Evolutionary conservation across 1,140 invertebrate species (phyloP).

Genomic region (Paralvinella palmiformis): DNA sequence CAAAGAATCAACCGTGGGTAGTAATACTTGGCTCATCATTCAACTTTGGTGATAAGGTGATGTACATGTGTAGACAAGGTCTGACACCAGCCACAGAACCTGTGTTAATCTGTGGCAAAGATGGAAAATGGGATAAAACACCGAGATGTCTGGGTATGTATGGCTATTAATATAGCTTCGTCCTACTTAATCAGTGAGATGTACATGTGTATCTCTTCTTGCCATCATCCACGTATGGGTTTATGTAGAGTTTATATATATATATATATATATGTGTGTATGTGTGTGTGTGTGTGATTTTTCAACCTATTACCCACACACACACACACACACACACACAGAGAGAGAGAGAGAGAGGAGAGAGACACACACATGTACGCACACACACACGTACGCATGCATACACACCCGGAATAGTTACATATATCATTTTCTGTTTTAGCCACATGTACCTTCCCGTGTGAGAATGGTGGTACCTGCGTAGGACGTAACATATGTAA

Average conservation of each 20-base stretch:
- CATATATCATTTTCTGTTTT: not conserved
- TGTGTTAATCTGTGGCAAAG: conserved; percentile 39
- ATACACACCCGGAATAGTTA: not conserved
- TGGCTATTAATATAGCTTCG: not conserved
- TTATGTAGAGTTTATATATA: not conserved
- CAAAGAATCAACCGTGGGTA: conserved; percentile 34
- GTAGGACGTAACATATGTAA: conserved; percentile 16
- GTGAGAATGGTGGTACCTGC: conserved; percentile 13
- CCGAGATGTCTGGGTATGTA: conserved; percentile 40
- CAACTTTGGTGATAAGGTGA: conserved; percentile 51
- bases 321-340: not conserved
- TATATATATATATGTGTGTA: not conserved
- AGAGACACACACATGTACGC: not conserved
- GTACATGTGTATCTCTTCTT: not conserved
- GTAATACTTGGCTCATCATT: conserved; percentile 51
- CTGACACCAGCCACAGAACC: conserved; percentile 33
- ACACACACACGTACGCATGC: not conserved
- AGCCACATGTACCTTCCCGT: conserved; percentile 28
- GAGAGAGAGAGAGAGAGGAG: not conserved
- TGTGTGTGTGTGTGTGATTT: not conserved
- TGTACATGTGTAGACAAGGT: conserved; percentile 49
- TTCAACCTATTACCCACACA: not conserved
- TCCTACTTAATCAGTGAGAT: not conserved
- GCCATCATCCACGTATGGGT: not conserved
- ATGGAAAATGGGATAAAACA: conserved; percentile 45